phyloP scores from a whole-genome alignment of 2,888 invertebrate genomes.

The Cetonia aurata region DNA sequence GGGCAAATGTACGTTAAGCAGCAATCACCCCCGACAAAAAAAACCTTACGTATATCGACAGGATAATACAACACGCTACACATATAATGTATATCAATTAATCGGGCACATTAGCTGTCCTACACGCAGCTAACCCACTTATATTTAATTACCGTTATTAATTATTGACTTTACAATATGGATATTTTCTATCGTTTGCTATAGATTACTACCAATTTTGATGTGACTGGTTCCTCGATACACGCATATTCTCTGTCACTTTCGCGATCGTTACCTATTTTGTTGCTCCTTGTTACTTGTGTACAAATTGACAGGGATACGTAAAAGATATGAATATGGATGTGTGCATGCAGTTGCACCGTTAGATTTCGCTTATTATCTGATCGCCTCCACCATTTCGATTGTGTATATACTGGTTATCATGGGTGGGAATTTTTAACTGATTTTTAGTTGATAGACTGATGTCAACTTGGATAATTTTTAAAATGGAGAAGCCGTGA shows the following conservation, averaged over 20 bases:
- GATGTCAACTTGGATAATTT: too few species aligned
- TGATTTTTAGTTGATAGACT: too few species aligned
- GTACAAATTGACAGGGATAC: too few species aligned
- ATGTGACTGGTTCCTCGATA: not conserved
- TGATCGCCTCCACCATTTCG: too few species aligned
- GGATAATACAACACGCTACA: constrained; percentile 11
- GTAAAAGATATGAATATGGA: too few species aligned
- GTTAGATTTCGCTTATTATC: too few species aligned
- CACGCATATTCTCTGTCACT: not conserved
- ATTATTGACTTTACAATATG: constrained; percentile 5
- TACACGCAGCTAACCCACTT: constrained; percentile 1
- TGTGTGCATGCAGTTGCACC: too few species aligned
- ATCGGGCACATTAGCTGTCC: not conserved
- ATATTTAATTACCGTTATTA: constrained; percentile 25
- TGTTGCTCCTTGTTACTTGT: too few species aligned
- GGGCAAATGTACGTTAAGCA: constrained; percentile 4
- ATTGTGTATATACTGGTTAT: too few species aligned
- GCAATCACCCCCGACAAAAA: not conserved
- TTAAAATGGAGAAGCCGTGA: too few species aligned
- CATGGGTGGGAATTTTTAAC: too few species aligned
- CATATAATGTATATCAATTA: constrained; percentile 16
- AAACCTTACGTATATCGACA: not conserved
- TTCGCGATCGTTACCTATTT: not conserved
- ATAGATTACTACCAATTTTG: not conserved
- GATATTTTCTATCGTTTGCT: not conserved